These are phyloP conservation scores for Tauraco erythrolophus DNA, from an alignment of 2,113 vertebrate species.

Conservation along the genomic window DNA sequence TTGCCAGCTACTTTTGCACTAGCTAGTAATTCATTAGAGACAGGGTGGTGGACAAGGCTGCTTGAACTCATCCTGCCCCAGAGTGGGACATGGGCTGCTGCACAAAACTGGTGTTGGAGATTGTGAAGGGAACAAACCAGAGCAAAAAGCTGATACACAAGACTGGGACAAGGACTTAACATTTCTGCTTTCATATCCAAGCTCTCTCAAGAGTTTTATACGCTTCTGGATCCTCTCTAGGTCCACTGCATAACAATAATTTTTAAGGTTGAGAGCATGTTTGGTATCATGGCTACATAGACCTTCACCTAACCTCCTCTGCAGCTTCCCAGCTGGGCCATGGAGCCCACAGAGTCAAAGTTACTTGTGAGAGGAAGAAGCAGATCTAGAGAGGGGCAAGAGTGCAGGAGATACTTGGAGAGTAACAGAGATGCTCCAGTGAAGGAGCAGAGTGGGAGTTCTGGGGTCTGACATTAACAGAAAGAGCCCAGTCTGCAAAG, in stretches of 20 bases:
- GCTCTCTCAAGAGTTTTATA: not conserved
- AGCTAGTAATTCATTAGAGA: constrained; percentile 24
- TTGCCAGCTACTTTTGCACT: constrained; percentile 13
- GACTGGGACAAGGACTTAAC: not conserved
- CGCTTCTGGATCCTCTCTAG: not conserved
- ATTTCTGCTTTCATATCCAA: not conserved
- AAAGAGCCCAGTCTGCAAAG: not conserved
- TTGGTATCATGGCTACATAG: not conserved
- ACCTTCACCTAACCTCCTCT: not conserved
- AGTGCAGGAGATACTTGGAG: not conserved
- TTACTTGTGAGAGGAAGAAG: not conserved
- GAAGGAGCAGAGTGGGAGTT: not conserved
- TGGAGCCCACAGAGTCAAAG: not conserved
- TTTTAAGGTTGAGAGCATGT: not conserved
- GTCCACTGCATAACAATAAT: not conserved
- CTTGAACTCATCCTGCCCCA: not conserved
- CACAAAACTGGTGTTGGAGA: not conserved
- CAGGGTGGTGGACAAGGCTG: not conserved
- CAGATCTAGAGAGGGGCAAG: not conserved
- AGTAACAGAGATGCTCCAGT: not conserved
- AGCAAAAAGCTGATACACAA: not conserved
- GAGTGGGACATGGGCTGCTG: not conserved
- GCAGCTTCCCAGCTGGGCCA: not conserved
- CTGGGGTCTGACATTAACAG: not conserved
- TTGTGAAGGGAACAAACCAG: not conserved